Percentiles rank a stretch among this genome's conserved stretches.
phyloP scores from a whole-genome alignment of 2,797 vertebrate species.

The Trichosurus vulpecula region DNA sequence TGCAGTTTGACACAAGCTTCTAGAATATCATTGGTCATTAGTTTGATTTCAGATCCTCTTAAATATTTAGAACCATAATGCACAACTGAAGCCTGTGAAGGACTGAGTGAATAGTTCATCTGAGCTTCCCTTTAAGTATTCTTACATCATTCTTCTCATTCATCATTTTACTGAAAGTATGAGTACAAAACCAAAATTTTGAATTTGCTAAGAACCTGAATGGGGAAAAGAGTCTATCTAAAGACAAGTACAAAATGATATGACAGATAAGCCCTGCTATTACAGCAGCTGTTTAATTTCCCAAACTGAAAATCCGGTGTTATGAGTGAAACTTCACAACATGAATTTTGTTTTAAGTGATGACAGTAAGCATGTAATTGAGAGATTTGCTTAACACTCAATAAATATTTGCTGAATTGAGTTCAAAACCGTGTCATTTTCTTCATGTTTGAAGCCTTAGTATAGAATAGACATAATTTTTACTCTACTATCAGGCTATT shows the following conservation, averaged over 20 bases:
- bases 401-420: neutral
- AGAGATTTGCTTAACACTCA: conserved; percentile 26
- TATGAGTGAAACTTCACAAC: neutral
- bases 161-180: neutral
- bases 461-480: neutral
- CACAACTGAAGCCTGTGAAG: neutral
- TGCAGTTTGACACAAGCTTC: neutral
- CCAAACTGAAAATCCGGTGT: neutral
- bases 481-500: conserved; percentile 5
- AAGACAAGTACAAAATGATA: neutral
- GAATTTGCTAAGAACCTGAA: conserved; percentile 12
- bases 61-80: neutral
- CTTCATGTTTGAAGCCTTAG: conserved; percentile 1
- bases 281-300: too few relatives aligned
- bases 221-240: neutral
- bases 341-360: neutral
- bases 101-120: neutral
- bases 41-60: neutral
- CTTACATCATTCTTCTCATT: neutral
- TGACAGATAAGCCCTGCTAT: neutral
- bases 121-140: neutral
- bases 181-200: neutral
- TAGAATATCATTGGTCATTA: neutral
- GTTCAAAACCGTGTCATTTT: neutral
- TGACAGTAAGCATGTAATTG: conserved; percentile 2